Conservation (phyloP, 2,797 vertebrate species). For the Lerista edwardsae region DNA sequence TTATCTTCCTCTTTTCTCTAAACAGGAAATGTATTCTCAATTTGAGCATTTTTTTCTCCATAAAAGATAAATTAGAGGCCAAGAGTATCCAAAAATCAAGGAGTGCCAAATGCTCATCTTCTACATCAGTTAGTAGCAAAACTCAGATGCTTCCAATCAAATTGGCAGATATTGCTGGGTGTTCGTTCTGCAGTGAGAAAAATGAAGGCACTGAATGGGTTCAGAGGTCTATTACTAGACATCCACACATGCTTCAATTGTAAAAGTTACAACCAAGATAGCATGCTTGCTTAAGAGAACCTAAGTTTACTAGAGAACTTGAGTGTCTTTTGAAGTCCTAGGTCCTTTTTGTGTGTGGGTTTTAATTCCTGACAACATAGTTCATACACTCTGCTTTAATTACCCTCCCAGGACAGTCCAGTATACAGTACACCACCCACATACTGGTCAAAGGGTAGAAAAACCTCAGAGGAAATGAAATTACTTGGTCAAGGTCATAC, state of each 20-base stretch:
- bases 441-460: not conserved
- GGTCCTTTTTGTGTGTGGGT: not conserved
- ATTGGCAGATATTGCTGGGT: not conserved
- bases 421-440: not conserved
- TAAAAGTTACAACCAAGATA: not conserved
- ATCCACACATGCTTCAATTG: not conserved
- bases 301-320: not conserved
- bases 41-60: conserved; percentile 10
- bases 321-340: not conserved
- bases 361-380: not conserved
- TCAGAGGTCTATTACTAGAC: not conserved
- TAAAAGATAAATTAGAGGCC: conserved; percentile 48
- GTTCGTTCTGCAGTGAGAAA: not conserved
- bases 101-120: fast-evolving
- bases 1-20: conserved; percentile 40
- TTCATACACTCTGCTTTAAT: not conserved
- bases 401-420: not conserved
- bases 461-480: not conserved
- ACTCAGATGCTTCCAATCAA: not conserved
- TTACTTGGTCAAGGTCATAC: not conserved
- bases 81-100: fast-evolving
- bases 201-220: not conserved
- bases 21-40: conserved; percentile 65
- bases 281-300: not conserved
- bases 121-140: not conserved